Conservation (phyloP, 2,113 vertebrate species). For the Phyllostomus hastatus region DNA sequence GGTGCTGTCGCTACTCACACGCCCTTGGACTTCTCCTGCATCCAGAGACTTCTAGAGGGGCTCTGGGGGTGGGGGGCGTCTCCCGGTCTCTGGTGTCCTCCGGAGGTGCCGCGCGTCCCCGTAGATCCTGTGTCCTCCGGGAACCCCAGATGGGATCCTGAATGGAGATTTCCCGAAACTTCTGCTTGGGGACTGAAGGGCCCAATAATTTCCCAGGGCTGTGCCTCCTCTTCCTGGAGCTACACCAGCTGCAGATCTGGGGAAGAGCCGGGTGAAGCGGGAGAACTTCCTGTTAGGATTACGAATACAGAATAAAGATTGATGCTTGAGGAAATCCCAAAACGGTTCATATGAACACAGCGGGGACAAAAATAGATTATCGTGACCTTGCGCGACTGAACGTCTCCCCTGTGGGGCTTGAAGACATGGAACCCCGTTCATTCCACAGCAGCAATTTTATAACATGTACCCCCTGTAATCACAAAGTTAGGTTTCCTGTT, state of each 20-base stretch:
- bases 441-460: background rate
- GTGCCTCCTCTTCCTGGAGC: background rate
- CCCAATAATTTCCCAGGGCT: background rate
- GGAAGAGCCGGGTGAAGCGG: background rate
- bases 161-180: background rate
- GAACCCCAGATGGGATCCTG: background rate
- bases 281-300: background rate
- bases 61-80: background rate
- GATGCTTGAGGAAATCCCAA: background rate
- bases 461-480: background rate
- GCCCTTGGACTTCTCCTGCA: background rate
- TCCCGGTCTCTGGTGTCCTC: background rate
- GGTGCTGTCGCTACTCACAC: accelerated
- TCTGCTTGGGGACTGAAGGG: background rate
- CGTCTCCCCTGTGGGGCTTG: background rate
- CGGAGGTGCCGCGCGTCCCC: accelerated
- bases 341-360: background rate
- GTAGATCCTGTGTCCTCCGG: background rate
- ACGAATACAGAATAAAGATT: background rate
- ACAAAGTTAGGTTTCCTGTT: background rate
- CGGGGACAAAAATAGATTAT: background rate
- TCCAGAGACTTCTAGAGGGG: background rate
- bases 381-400: background rate
- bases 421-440: background rate
- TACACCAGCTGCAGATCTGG: background rate